phyloP scores from a whole-genome alignment of 2,113 vertebrate genomes.

The Ochotona princeps region DNA sequence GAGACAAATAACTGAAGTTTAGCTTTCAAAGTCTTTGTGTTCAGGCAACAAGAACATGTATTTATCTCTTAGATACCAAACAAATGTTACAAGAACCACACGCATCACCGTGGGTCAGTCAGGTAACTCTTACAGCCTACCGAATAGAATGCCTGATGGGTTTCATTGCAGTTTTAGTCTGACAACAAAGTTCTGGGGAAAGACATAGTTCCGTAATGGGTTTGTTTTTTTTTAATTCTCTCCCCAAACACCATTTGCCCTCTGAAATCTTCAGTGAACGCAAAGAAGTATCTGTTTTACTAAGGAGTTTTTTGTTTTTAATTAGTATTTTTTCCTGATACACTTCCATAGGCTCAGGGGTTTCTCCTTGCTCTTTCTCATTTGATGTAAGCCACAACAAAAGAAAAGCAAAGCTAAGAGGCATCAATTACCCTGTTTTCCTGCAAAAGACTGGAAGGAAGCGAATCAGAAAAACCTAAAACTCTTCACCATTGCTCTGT shows the following conservation, averaged over 20 bases:
- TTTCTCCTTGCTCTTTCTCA: not conserved
- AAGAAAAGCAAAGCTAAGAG: not conserved
- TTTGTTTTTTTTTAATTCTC: not conserved
- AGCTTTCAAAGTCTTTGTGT: not conserved
- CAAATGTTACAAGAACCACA: not conserved
- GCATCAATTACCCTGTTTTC: not conserved
- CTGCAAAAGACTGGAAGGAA: not conserved
- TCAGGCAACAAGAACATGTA: not conserved
- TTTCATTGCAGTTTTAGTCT: not conserved
- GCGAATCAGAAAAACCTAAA: not conserved
- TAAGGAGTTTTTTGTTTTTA: too few relatives aligned
- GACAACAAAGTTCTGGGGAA: not conserved
- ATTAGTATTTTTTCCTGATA: too few relatives aligned
- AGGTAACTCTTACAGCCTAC: not conserved
- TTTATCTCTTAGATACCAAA: not conserved
- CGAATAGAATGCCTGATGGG: not conserved
- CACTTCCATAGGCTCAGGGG: not conserved
- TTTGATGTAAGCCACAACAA: not conserved
- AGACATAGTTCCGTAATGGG: not conserved
- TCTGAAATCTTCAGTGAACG: not conserved
- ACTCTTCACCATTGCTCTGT: too few relatives aligned
- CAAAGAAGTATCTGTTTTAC: not conserved
- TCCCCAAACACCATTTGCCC: too few relatives aligned
- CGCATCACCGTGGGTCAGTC: not conserved
- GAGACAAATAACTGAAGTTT: not conserved